A percentile compares a stretch with the other conserved stretches of the same genome.
These are phyloP conservation scores for Sphecodes monilicornis DNA, from an alignment of 2,888 invertebrate genomes.

Conservation along the genomic window DNA sequence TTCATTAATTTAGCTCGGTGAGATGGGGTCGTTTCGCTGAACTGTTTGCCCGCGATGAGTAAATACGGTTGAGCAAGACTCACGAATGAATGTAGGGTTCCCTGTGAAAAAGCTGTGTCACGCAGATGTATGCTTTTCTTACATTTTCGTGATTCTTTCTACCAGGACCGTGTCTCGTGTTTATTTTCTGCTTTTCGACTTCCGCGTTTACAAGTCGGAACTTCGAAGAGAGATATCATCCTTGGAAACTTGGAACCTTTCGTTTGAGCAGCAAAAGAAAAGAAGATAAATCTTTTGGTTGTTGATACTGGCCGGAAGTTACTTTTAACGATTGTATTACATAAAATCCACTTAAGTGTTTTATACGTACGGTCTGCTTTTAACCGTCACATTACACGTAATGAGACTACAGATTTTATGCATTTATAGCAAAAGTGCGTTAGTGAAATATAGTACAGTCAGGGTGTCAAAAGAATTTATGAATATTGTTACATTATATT, in stretches of 20 bases:
- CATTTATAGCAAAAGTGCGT: not conserved
- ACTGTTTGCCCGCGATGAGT: slow-evolving; percentile 30
- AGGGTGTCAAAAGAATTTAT: not conserved
- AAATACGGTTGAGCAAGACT: not conserved
- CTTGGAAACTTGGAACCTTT: not conserved
- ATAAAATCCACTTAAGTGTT: no score
- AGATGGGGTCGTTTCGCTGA: slow-evolving; percentile 9
- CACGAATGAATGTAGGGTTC: not conserved
- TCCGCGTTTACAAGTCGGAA: not conserved
- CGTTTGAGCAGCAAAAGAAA: not conserved
- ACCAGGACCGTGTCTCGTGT: not conserved
- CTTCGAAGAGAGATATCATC: not conserved
- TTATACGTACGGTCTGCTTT: no score
- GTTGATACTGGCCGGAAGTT: not conserved
- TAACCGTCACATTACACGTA: not conserved
- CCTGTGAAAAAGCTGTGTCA: not conserved
- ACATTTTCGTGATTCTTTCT: not conserved
- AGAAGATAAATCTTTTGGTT: not conserved
- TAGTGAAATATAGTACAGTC: no score
- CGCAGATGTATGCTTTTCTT: not conserved
- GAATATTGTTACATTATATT: not conserved
- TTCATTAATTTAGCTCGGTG: slow-evolving; percentile 44
- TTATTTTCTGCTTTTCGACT: not conserved
- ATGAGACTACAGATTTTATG: not conserved
- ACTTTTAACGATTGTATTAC: not conserved